Evolutionary conservation across 2,888 invertebrate genomes (phyloP).

Genomic region (Leptothorax acervorum): DNA sequence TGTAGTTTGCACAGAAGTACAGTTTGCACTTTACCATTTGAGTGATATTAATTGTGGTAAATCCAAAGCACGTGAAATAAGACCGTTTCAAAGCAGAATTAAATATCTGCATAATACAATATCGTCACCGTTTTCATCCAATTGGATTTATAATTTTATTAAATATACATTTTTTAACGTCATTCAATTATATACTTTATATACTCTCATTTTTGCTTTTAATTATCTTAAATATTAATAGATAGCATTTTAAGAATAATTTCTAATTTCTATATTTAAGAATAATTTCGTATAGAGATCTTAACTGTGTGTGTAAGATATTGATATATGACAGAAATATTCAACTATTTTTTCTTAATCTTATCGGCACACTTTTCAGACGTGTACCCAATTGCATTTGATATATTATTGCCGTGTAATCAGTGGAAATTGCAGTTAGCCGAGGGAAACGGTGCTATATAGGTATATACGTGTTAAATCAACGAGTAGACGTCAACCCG

Average conservation of each 20-base stretch:
- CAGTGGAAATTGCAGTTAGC: constrained; percentile 44
- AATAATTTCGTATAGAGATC: not conserved
- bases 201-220: no score
- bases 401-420: constrained; percentile 60
- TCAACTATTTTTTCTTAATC: not conserved
- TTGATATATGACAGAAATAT: not conserved
- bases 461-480: constrained; percentile 47
- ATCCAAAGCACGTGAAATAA: not conserved
- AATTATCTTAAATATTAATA: not conserved
- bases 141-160: not conserved
- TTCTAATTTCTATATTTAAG: not conserved
- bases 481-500: constrained; percentile 54
- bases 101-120: not conserved
- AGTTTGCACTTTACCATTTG: not conserved
- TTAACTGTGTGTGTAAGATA: not conserved
- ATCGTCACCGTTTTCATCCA: not conserved
- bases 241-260: not conserved
- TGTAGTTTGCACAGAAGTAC: not conserved
- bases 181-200: not conserved
- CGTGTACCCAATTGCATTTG: not conserved
- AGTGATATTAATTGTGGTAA: constrained; percentile 6
- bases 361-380: not conserved
- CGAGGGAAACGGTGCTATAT: constrained; percentile 17
- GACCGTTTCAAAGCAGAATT: not conserved
- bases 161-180: not conserved